Conservation (phyloP, 2,888 invertebrate species). For the Lasioglossum morio region DNA sequence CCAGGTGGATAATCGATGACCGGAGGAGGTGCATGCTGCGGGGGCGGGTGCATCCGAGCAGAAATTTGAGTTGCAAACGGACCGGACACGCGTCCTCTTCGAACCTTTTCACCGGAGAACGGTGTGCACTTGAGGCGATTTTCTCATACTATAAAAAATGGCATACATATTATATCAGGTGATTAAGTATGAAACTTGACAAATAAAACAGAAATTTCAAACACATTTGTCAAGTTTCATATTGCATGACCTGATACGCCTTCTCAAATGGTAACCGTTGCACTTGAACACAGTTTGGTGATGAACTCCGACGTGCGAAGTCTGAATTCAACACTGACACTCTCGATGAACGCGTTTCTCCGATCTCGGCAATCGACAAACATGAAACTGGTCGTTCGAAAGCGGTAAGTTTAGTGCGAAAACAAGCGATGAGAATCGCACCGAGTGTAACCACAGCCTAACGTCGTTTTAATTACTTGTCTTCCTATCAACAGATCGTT, state of each 20-base stretch:
- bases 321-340: not conserved
- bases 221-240: no score
- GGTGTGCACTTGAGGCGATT: not conserved
- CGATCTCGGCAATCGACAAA: no score
- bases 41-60: not conserved
- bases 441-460: not conserved
- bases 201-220: no score
- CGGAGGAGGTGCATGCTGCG: not conserved
- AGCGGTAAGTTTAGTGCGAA: not conserved
- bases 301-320: not conserved
- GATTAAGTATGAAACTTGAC: no score
- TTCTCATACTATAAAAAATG: not conserved
- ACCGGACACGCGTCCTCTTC: not conserved
- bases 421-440: not conserved
- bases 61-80: conserved; percentile 7
- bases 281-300: no score
- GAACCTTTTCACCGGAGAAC: not conserved
- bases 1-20: conserved; percentile 36
- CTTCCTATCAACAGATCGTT: conserved; percentile 17
- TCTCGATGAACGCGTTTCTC: no score
- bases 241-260: no score
- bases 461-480: conserved; percentile 47
- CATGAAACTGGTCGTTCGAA: not conserved
- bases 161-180: no score
- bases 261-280: no score